Evolutionary conservation across 23 tunicate species (phyloP).

Genomic region (Styela plicata): DNA sequence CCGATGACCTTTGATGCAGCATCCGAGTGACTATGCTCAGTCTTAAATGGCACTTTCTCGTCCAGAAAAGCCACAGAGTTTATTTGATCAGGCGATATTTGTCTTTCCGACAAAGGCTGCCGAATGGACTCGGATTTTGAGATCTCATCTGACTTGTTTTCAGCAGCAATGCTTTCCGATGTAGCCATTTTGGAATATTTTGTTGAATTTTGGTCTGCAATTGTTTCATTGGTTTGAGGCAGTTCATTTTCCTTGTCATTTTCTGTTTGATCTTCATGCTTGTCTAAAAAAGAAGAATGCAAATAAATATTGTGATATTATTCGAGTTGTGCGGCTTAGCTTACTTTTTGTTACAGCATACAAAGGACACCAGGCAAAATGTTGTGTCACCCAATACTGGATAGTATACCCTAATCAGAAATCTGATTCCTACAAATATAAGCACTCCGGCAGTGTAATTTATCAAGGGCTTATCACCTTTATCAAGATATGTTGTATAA

Average conservation of each 20-base stretch:
- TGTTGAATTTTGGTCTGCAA: background rate
- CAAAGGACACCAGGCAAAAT: no score
- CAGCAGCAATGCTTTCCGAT: background rate
- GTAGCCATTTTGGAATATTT: no score
- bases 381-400: no score
- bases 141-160: background rate
- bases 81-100: background rate
- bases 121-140: background rate
- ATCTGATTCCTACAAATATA: no score
- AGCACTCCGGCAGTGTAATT: no score
- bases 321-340: no score
- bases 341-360: no score
- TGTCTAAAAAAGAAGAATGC: no score
- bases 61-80: background rate
- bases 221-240: background rate
- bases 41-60: background rate
- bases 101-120: background rate
- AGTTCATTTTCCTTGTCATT: background rate
- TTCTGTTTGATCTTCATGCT: background rate
- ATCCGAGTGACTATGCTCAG: background rate
- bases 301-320: no score
- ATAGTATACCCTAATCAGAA: no score
- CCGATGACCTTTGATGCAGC: background rate
- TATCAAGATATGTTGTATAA: no score
- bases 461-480: no score